Percentiles rank a stretch among this genome's conserved stretches.
Conservation (phyloP, 2,113 vertebrate species). For the Buteo buteo region DNA sequence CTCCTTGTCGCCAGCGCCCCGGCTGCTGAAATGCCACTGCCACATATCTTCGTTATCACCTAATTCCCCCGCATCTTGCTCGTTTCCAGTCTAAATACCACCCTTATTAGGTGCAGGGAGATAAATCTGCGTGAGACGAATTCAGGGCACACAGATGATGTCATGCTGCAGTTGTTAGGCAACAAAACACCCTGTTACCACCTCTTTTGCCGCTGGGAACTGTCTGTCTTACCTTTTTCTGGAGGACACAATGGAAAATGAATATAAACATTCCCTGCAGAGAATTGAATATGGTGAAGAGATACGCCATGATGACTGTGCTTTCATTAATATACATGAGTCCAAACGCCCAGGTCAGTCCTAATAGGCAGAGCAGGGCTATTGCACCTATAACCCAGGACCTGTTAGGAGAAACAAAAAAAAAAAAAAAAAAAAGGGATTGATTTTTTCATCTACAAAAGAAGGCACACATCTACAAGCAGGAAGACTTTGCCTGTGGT, state of each 20-base stretch:
- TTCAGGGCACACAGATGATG: background rate
- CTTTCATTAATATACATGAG: conserved; percentile 99
- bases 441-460: conserved; percentile 2
- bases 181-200: background rate
- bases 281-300: conserved; percentile 99
- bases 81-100: background rate
- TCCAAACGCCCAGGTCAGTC: conserved; percentile 98
- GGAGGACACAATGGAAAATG: conserved; percentile 99
- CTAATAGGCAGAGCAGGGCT: conserved; percentile 93
- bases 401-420: conserved; percentile 70
- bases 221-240: conserved; percentile 89
- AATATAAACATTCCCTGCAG: conserved; percentile 99
- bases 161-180: background rate
- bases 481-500: background rate
- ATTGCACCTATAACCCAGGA: conserved; percentile 99
- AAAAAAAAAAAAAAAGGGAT: background rate
- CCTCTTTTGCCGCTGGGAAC: background rate
- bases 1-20: accelerated
- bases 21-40: background rate
- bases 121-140: background rate
- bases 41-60: background rate
- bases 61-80: background rate
- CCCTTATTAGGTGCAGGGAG: background rate
- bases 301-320: conserved; percentile 99
- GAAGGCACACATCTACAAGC: background rate